These are phyloP conservation scores for Echinops telfairi DNA, from an alignment of 2,113 vertebrate species.

Conservation along the genomic window DNA sequence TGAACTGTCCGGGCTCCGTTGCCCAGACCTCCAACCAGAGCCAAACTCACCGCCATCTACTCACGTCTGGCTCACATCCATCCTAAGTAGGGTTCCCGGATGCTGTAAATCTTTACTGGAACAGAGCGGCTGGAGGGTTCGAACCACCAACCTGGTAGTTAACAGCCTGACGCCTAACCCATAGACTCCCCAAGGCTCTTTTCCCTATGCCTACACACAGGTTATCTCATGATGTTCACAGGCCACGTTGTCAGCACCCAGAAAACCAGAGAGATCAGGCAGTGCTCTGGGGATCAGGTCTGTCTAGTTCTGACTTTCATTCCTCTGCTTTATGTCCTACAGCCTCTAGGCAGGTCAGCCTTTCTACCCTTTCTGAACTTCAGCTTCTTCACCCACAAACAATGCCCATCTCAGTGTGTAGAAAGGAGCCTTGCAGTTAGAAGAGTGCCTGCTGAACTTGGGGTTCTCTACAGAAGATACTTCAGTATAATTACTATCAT, in stretches of 20 bases:
- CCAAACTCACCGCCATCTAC: no score
- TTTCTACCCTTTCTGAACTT: not conserved
- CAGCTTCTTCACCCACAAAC: not conserved
- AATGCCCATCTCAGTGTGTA: not conserved
- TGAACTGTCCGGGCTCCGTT: not conserved
- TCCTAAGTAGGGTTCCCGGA: not conserved
- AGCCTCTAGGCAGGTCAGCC: not conserved
- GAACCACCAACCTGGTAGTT: no score
- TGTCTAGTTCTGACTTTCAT: not conserved
- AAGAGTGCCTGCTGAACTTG: not conserved
- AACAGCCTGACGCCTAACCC: no score
- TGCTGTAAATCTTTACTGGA: no score
- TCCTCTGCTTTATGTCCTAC: not conserved
- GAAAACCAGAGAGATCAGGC: rapidly evolving
- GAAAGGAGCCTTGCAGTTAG: no score
- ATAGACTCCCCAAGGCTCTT: no score
- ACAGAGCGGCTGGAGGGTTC: no score
- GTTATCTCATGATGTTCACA: not conserved
- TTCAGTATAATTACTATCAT: not conserved
- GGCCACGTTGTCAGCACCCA: not conserved
- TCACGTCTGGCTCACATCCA: not conserved
- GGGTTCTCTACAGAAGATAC: not conserved
- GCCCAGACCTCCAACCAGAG: not conserved
- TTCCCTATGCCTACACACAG: not conserved
- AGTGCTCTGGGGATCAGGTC: not conserved